Base-by-base conservation (phyloP, 92 coral and sea anemone genomes). In the Bergia puertoricense region DNA sequence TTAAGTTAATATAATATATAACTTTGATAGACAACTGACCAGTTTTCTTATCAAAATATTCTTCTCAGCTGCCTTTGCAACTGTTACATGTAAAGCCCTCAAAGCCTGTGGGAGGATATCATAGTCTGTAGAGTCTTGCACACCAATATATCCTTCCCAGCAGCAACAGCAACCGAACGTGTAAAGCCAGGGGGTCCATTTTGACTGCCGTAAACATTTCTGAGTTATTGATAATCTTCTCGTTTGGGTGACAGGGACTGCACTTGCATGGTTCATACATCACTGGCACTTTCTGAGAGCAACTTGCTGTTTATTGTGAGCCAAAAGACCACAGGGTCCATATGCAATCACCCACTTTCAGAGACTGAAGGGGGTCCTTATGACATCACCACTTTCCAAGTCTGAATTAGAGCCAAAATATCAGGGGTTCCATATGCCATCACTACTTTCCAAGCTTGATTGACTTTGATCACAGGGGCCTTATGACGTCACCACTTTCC, bases 11-110 rank as follows among this genome's bases (percentile, higher is more conserved):
- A 30, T 30, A 30, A 30, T 30, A 30, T 54, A 2, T 2, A 11
- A 54, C 2, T 54, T 54, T 54, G 2, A 54, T 73, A 15, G 77
- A 36, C 6, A 73, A 23, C 40, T 78, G 48, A 77, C 2, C 38
- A 45, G 45, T 79, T 23, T 36, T 79, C 46, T 79, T 82, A 45
- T 67, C 77, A 68, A 46, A 82, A 66, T 82, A 13, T 82, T 68
- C 37, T 82, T 82, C 86, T 68, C 77, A 82, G 86, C 86, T 82
- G 22, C 77, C 43, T 6, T 46, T 38, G 62, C 65, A 40, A 81
- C 54, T 51, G 43, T 82, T n/a, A n/a, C n/a, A 82, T n/a, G 75
- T 44, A 82, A 68, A 82, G 77, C 56, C 83, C 83, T 30, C 6
- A 54, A 36, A 50, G 76, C 44, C 77, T 67, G 22, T 45, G 86